Evolutionary conservation across 2,113 vertebrate species (phyloP).

Genomic region (Pachypanchax playfairii): DNA sequence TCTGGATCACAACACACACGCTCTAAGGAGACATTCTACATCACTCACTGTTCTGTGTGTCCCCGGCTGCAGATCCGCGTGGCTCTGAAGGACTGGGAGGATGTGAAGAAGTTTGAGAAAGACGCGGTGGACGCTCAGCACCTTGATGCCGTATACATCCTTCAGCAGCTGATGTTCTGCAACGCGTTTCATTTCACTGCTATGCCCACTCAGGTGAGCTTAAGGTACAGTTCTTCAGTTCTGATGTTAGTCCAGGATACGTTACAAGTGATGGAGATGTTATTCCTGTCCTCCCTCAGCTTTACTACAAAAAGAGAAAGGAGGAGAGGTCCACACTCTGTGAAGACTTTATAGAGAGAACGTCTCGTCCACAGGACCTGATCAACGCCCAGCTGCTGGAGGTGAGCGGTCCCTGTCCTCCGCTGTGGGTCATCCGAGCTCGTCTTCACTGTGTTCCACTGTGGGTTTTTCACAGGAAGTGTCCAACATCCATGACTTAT

Average conservation of each 20-base stretch:
- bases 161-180: slow-evolving; percentile 79
- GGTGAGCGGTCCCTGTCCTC: slow-evolving; percentile 44
- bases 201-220: slow-evolving; percentile 86
- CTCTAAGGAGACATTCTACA: accelerated
- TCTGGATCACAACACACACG: slow-evolving; percentile 33
- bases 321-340: not conserved
- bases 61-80: slow-evolving; percentile 82
- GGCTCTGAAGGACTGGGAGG: slow-evolving; percentile 89
- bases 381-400: slow-evolving; percentile 69
- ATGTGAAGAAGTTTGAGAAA: slow-evolving; percentile 84
- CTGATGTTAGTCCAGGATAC: no score
- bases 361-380: slow-evolving; percentile 73
- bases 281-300: slow-evolving; percentile 48
- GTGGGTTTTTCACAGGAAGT: slow-evolving; percentile 81
- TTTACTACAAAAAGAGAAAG: slow-evolving; percentile 56
- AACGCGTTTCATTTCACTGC: slow-evolving; percentile 90
- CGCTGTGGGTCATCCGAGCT: not conserved
- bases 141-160: slow-evolving; percentile 85
- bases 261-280: no score
- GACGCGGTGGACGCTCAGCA: slow-evolving; percentile 87
- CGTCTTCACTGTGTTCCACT: not conserved
- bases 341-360: slow-evolving; percentile 64
- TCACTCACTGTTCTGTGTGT: accelerated
- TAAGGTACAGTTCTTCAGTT: no score
- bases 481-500: slow-evolving; percentile 88